These are phyloP conservation scores for Erythrocercus mccallii DNA, from an alignment of 2,113 vertebrate species.

Conservation along the genomic window DNA sequence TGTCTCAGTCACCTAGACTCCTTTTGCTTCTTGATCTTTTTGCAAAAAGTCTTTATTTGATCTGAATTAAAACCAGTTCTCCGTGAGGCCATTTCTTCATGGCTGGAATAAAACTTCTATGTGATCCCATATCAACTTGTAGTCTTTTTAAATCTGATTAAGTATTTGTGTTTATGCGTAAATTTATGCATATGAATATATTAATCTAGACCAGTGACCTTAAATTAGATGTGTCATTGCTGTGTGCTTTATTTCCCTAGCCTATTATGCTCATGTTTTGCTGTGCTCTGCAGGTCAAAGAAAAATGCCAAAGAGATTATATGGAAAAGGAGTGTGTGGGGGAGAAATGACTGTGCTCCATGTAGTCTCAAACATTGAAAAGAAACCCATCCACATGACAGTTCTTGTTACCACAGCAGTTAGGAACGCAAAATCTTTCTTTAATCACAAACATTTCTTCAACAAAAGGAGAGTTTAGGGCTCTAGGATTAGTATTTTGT, in stretches of 20 bases:
- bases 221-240: background rate
- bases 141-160: background rate
- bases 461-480: background rate
- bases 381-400: background rate
- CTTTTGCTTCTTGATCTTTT: background rate
- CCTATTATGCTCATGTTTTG: background rate
- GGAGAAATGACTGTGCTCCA: background rate
- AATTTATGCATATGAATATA: background rate
- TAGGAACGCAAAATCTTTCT: background rate
- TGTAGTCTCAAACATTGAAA: background rate
- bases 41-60: background rate
- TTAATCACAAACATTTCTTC: background rate
- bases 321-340: background rate
- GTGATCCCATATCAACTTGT: fast-evolving
- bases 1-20: background rate
- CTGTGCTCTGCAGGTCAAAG: slow-evolving; percentile 12
- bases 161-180: background rate
- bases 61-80: background rate
- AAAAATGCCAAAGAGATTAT: slow-evolving; percentile 5
- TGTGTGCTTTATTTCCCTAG: background rate
- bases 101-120: background rate
- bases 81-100: background rate
- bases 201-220: background rate
- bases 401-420: background rate
- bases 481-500: background rate